Percentiles rank a stretch among this genome's conserved stretches.
phyloP scores from a whole-genome alignment of 1,140 invertebrate species.

The Mercenaria mercenaria region DNA sequence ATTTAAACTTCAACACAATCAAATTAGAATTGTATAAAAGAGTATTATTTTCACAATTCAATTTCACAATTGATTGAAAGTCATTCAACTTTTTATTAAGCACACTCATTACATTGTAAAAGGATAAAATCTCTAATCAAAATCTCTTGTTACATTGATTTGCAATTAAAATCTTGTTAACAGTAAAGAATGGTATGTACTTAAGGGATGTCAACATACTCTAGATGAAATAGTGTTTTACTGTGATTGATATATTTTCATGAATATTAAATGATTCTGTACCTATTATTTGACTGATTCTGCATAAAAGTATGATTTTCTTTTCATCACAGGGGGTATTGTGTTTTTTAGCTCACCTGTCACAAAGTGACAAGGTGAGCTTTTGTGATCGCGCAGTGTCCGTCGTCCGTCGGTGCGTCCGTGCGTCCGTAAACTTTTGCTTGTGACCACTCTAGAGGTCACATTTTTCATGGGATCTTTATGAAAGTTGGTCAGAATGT shows the following conservation, averaged over 20 bases:
- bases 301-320: neutral
- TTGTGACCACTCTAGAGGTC: too few relatives aligned
- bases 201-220: neutral
- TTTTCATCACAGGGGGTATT: neutral
- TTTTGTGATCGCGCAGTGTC: too few relatives aligned
- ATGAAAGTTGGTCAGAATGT: too few relatives aligned
- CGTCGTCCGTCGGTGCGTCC: too few relatives aligned
- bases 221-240: neutral
- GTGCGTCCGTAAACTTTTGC: too few relatives aligned
- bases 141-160: neutral
- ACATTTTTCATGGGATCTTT: too few relatives aligned
- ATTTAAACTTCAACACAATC: neutral
- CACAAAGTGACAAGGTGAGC: too few relatives aligned
- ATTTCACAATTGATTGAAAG: neutral
- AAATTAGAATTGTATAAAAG: too few relatives aligned
- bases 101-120: neutral
- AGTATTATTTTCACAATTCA: neutral
- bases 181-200: neutral
- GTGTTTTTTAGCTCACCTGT: neutral
- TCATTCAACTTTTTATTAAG: neutral
- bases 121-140: neutral
- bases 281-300: neutral
- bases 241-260: neutral
- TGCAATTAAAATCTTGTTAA: constrained; percentile 17
- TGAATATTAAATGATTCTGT: neutral